phyloP scores from a whole-genome alignment of 2,113 vertebrate species.

The Amazona guildingii region DNA sequence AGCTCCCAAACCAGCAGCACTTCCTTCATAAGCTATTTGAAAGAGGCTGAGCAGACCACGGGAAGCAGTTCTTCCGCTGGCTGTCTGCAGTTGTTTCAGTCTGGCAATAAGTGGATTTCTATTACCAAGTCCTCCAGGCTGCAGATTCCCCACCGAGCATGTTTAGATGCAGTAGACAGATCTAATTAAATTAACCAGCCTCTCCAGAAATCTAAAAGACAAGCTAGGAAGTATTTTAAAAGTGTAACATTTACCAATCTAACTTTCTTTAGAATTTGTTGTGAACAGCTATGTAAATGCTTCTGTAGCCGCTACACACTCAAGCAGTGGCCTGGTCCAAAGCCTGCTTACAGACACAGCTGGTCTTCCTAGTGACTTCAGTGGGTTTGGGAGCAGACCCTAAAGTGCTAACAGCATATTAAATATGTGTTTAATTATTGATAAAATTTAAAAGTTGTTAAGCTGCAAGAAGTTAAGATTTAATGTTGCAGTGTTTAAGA shows the following conservation, averaged over 20 bases:
- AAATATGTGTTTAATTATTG: not conserved
- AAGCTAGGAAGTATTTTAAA: not conserved
- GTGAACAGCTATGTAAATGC: fast-evolving
- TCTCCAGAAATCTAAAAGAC: not conserved
- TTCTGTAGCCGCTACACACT: not conserved
- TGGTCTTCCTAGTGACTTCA: not conserved
- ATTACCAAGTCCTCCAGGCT: not conserved
- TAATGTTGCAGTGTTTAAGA: not conserved
- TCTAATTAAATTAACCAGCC: slow-evolving; percentile 36
- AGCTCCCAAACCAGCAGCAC: slow-evolving; percentile 10
- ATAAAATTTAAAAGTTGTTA: not conserved
- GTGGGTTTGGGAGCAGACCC: not conserved
- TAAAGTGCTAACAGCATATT: not conserved
- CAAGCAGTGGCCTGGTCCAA: not conserved
- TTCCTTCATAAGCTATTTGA: not conserved
- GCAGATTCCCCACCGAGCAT: not conserved
- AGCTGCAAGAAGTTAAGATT: not conserved
- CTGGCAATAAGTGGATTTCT: not conserved
- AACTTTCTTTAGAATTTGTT: not conserved
- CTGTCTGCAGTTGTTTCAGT: not conserved
- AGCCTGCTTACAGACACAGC: not conserved
- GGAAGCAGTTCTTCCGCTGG: not conserved
- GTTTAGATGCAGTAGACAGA: not conserved
- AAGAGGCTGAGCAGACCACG: not conserved
- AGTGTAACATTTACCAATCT: not conserved